phyloP scores from a whole-genome alignment of 2,888 invertebrate species.

The Lypha dubia region DNA sequence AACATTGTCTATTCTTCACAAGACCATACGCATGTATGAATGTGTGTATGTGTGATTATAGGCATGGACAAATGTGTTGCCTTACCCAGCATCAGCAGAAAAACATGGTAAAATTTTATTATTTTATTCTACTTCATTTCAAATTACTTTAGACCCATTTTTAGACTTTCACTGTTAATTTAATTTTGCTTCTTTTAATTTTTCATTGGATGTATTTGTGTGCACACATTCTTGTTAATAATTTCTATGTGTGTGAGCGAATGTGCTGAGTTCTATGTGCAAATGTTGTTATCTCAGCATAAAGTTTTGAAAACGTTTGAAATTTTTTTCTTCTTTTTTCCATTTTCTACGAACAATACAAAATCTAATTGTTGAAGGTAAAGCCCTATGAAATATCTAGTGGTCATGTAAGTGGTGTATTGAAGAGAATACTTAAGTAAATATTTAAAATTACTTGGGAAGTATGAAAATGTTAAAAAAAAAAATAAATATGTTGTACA shows the following conservation, averaged over 20 bases:
- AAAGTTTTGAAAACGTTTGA: conserved; percentile 34
- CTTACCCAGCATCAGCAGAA: conserved; percentile 22
- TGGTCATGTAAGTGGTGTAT: background rate
- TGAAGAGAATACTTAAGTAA: too few relatives aligned
- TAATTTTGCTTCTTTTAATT: conserved; percentile 36
- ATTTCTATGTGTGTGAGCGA: background rate
- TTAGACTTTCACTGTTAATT: conserved; percentile 44
- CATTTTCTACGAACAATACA: conserved; percentile 22
- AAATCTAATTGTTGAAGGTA: conserved; percentile 40
- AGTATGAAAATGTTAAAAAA: too few relatives aligned
- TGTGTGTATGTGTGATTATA: background rate
- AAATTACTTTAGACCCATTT: conserved; percentile 51
- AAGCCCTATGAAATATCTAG: background rate
- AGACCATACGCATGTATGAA: background rate
- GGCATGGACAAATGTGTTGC: conserved; percentile 22
- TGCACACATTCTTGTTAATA: conserved; percentile 4
- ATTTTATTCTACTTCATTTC: conserved; percentile 43
- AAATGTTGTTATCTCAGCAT: conserved; percentile 31
- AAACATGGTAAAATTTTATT: conserved; percentile 35
- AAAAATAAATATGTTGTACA: too few relatives aligned
- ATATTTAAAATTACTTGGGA: background rate
- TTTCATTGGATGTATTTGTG: background rate
- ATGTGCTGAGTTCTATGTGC: background rate
- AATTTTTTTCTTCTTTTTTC: conserved; percentile 7
- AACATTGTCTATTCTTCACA: background rate